These are phyloP conservation scores for Cynocephalus volans DNA, from an alignment of 2,113 vertebrate species.

Conservation along the genomic window DNA sequence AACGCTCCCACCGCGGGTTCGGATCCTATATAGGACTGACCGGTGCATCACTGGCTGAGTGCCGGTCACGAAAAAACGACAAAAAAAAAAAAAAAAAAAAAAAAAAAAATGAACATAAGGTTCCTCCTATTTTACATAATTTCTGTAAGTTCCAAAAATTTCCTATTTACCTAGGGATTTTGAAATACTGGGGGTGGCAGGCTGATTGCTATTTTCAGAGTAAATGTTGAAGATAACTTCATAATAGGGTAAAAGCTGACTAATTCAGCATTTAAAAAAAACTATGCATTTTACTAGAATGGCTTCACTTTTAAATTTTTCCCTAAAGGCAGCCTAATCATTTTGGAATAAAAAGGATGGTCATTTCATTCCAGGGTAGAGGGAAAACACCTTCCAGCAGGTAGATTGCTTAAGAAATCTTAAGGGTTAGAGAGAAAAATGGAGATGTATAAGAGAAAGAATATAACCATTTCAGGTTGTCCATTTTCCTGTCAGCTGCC, in stretches of 20 bases:
- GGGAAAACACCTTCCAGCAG: background rate
- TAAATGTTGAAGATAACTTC: constrained; percentile 22
- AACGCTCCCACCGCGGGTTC: too few relatives aligned
- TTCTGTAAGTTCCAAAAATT: constrained; percentile 18
- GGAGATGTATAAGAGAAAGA: background rate
- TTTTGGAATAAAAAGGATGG: constrained; percentile 11
- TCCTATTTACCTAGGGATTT: background rate
- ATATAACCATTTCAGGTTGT: background rate
- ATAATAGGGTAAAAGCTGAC: background rate
- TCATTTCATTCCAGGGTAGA: constrained; percentile 44
- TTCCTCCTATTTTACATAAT: background rate
- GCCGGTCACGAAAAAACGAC: too few relatives aligned
- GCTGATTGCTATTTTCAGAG: background rate
- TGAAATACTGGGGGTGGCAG: background rate
- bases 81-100: too few relatives aligned
- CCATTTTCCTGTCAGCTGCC: constrained; percentile 4
- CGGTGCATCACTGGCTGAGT: too few relatives aligned
- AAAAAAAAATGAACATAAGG: background rate
- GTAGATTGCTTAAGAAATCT: background rate
- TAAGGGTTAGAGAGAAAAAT: background rate
- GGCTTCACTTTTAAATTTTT: constrained; percentile 7
- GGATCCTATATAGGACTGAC: too few relatives aligned
- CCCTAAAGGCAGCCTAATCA: background rate
- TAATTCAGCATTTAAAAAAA: background rate
- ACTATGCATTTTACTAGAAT: background rate